phyloP scores from a whole-genome alignment of 2,888 invertebrate species.

The Meloe dianella region DNA sequence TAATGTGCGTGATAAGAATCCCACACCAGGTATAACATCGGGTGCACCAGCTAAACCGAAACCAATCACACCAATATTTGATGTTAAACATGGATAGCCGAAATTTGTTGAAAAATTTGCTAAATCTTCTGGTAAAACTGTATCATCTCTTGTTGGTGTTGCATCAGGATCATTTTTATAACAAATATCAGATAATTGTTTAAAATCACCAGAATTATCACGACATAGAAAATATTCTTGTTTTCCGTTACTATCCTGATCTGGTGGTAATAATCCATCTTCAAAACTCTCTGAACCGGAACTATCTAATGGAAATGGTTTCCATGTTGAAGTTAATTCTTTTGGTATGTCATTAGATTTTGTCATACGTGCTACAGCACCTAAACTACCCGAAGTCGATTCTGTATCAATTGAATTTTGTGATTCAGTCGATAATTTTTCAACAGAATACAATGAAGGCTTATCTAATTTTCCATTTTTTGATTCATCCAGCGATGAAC shows the following conservation, averaged over 20 bases:
- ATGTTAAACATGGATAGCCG: conserved; percentile 70
- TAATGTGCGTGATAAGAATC: conserved; percentile 77
- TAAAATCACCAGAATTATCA: conserved; percentile 53
- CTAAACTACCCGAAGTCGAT: conserved; percentile 76
- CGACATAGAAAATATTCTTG: conserved; percentile 57
- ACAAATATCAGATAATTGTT: conserved; percentile 51
- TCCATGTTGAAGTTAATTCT: conserved; percentile 81
- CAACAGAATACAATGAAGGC: conserved; percentile 52
- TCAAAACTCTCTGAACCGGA: conserved; percentile 86
- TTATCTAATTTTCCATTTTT: conserved; percentile 51
- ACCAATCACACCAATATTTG: conserved; percentile 62
- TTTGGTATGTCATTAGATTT: conserved; percentile 66
- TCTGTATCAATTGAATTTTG: conserved; percentile 77
- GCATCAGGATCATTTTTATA: conserved; percentile 60
- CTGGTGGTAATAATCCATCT: conserved; percentile 81
- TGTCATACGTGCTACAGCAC: conserved; percentile 67
- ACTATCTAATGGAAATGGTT: conserved; percentile 82
- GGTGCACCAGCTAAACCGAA: conserved; percentile 66
- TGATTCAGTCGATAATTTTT: conserved; percentile 66
- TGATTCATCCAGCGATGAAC: conserved; percentile 57
- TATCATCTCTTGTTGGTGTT: conserved; percentile 67
- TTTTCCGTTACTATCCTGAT: conserved; percentile 64
- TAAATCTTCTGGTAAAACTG: conserved; percentile 76
- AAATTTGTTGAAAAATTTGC: conserved; percentile 78
- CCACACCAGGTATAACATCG: conserved; percentile 69